phyloP scores from a whole-genome alignment of 2,888 invertebrate genomes.

The Piscicola geometra region DNA sequence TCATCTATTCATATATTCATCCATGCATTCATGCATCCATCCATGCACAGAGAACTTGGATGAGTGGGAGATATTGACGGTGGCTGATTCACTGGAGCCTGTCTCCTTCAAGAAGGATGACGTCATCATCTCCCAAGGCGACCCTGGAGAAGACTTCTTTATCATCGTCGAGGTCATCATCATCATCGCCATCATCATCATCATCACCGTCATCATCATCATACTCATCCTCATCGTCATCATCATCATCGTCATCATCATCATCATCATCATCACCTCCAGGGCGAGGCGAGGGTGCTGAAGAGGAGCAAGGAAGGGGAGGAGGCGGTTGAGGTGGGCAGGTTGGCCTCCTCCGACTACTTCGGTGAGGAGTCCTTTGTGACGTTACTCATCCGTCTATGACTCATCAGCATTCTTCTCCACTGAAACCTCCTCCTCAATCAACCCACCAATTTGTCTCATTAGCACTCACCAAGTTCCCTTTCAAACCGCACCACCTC shows the following conservation, averaged over 20 bases:
- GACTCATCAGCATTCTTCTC: too few species aligned
- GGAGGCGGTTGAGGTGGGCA: slow-evolving; percentile 92
- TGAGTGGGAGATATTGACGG: slow-evolving; percentile 97
- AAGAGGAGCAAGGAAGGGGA: slow-evolving; percentile 72
- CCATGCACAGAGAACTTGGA: slow-evolving; percentile 78
- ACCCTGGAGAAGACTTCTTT: slow-evolving; percentile 76
- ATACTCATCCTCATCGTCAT: background rate
- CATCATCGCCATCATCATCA: background rate
- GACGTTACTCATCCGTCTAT: background rate
- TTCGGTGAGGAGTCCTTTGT: slow-evolving; percentile 76
- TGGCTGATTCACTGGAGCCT: slow-evolving; percentile 94
- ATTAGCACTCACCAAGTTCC: too few species aligned
- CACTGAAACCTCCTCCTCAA: too few species aligned
- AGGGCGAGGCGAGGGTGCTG: slow-evolving; percentile 71
- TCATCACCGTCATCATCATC: background rate
- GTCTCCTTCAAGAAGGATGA: slow-evolving; percentile 53
- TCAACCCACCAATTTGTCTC: too few species aligned
- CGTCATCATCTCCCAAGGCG: slow-evolving; percentile 64
- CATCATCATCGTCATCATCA: slow-evolving; percentile 6
- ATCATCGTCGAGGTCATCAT: background rate
- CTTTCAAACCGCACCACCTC: too few species aligned
- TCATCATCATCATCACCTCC: slow-evolving; percentile 32
- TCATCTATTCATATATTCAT: too few species aligned
- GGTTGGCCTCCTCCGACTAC: slow-evolving; percentile 93
- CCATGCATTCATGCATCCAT: too few species aligned